These are phyloP conservation scores for Polyodon spathula DNA, from an alignment of 2,113 vertebrate genomes.

Conservation along the genomic window DNA sequence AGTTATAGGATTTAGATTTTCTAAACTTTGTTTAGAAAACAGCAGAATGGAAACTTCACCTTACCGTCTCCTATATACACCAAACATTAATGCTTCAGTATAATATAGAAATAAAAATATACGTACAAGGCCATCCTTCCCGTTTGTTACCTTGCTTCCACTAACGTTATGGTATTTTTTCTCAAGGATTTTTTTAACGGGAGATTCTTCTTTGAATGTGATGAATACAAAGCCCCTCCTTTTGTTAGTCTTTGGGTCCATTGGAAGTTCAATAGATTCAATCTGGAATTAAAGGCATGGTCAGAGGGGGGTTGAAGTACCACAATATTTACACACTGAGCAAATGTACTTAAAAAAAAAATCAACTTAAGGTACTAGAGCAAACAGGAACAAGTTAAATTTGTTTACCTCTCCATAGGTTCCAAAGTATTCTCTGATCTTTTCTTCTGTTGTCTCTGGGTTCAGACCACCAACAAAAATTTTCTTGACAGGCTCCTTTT, in stretches of 20 bases:
- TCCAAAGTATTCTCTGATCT: constrained; percentile 90
- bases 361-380: constrained; percentile 1
- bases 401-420: constrained; percentile 82
- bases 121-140: constrained; percentile 29
- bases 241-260: constrained; percentile 96
- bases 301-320: too few relatives aligned
- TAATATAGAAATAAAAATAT: neutral
- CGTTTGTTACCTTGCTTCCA: constrained; percentile 82
- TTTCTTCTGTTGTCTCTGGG: constrained; percentile 90
- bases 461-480: constrained; percentile 95
- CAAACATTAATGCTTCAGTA: neutral
- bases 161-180: constrained; percentile 94
- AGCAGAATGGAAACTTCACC: too few relatives aligned
- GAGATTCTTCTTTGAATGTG: constrained; percentile 89
- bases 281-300: constrained; percentile 56
- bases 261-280: constrained; percentile 91
- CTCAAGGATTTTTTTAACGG: constrained; percentile 88
- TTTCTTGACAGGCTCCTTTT: constrained; percentile 95
- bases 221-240: constrained; percentile 96
- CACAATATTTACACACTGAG: too few relatives aligned
- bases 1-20: too few relatives aligned
- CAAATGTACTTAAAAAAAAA: neutral
- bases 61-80: neutral
- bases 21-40: constrained; percentile 31
- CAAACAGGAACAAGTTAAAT: too few relatives aligned